A percentile compares a stretch with the other conserved stretches of the same genome.
phyloP scores from a whole-genome alignment of 1,140 invertebrate species.

The Homarus americanus region DNA sequence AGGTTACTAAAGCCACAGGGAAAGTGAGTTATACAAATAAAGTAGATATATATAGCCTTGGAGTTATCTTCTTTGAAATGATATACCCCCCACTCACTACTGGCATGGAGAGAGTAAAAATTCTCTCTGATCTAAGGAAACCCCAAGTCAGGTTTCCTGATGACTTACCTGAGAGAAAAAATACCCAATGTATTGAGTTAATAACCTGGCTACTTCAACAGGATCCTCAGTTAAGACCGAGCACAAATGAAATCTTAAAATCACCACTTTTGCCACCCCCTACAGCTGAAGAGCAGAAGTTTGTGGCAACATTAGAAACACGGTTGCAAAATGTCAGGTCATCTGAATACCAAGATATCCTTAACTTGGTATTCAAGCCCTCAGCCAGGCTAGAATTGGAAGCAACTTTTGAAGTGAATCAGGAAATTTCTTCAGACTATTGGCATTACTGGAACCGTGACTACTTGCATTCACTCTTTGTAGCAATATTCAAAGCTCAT shows the following conservation, averaged over 20 bases:
- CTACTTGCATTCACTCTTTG: constrained; percentile 58
- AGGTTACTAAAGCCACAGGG: constrained; percentile 75
- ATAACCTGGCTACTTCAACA: constrained; percentile 90
- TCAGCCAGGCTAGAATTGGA: constrained; percentile 63
- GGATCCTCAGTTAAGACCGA: constrained; percentile 89
- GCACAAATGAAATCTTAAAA: constrained; percentile 88
- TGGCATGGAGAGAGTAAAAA: constrained; percentile 91
- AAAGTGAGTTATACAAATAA: constrained; percentile 83
- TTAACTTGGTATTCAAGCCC: constrained; percentile 71
- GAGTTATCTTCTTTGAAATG: constrained; percentile 98
- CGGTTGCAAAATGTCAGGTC: constrained; percentile 84
- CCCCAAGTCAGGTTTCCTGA: constrained; percentile 85
- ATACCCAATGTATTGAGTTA: constrained; percentile 77
- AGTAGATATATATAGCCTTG: constrained; percentile 95
- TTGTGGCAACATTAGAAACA: constrained; percentile 81
- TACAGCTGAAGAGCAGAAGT: constrained; percentile 87
- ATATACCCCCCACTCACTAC: constrained; percentile 89
- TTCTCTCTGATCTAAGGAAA: constrained; percentile 85
- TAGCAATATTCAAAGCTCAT: constrained; percentile 68
- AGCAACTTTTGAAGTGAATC: constrained; percentile 67
- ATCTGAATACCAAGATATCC: constrained; percentile 69
- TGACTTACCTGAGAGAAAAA: constrained; percentile 81
- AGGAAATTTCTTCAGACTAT: constrained; percentile 37
- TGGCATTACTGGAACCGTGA: constrained; percentile 65
- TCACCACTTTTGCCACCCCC: constrained; percentile 89